Evolutionary conservation across 2,888 invertebrate genomes (phyloP), one percentile per base, ranked within the genome.

Genomic region (Archips crataeganus): DNA sequence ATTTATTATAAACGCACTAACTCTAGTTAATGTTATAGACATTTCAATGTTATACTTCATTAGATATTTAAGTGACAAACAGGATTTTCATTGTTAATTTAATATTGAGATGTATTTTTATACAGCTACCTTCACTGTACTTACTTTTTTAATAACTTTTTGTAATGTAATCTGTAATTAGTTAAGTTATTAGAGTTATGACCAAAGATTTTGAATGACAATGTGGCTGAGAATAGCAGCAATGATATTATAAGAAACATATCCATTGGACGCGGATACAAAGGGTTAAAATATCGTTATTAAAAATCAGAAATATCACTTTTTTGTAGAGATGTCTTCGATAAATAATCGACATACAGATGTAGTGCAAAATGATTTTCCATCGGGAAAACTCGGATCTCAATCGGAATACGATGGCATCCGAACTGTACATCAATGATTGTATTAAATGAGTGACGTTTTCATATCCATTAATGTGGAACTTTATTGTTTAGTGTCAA

Each of bases 191-290:
- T 61, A 71, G 49, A 23, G 3, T 72, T 66, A 67, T 57, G 13
- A 72, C 72, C 72, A 72, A 72, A 72, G 72, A 72, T n/a, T 62
- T 67, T 66, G 2, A 45, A 66, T 54, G 36, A 45, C 45, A 23
- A 62, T 54, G 9, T 54, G 54, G 23, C 23, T 54, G 34, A 47
- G 57, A n/a, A 57, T 36, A 57, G 15, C 9, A 42, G 23, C 8
- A 23, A 62, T 62, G 45, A 32, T 57, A 57, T 57, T 57, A 32
- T 57, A 54, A 54, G 9, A 23, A 57, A 32, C 6, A 39, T 5
- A 6, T 4, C 39, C 39, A 39, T 39, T 5, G 39, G 39, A 6
- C 39, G 3, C 0, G 36, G 36, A 36, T 5, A 36, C 36, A 36
- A 36, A 39, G 39, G 5, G 39, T 39, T 39, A 4, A 23, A 4